phyloP scores from a whole-genome alignment of 2,113 vertebrate species.

The Genyomyrus donnyi region DNA sequence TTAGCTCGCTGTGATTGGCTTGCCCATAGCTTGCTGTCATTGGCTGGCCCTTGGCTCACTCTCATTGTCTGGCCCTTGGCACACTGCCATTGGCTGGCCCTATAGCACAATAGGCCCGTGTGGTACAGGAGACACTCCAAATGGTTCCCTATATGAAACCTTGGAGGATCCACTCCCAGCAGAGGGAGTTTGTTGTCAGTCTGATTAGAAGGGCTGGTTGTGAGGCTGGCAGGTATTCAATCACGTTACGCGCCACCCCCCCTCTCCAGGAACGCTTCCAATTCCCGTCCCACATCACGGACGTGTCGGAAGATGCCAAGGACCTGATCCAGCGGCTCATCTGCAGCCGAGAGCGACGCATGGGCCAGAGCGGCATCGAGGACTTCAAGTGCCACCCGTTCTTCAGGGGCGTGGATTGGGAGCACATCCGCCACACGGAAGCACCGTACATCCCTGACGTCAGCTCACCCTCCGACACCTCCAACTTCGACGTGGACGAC shows the following conservation, averaged over 20 bases:
- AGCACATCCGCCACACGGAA: conserved; percentile 79
- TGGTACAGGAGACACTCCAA: background rate
- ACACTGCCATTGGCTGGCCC: background rate
- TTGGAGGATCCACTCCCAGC: background rate
- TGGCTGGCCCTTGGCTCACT: background rate
- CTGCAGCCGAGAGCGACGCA: conserved; percentile 78
- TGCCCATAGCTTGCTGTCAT: background rate
- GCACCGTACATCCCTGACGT: conserved; percentile 96
- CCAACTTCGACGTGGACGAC: conserved; percentile 95
- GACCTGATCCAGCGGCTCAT: conserved; percentile 92
- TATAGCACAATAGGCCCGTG: background rate
- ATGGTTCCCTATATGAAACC: background rate
- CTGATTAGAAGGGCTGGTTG: background rate
- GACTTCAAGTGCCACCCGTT: conserved; percentile 89
- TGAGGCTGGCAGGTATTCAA: background rate
- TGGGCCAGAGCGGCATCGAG: conserved; percentile 83
- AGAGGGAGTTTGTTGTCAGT: background rate
- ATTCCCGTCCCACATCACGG: conserved; percentile 82
- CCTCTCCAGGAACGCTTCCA: conserved; percentile 82
- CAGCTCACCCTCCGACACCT: conserved; percentile 95
- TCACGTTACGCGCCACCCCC: background rate
- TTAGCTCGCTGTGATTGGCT: background rate
- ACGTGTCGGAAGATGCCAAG: conserved; percentile 89
- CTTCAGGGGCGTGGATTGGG: conserved; percentile 87
- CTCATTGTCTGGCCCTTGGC: background rate